Evolutionary conservation across 2,113 vertebrate species (phyloP).

Genomic region (Thunnus maccoyii): DNA sequence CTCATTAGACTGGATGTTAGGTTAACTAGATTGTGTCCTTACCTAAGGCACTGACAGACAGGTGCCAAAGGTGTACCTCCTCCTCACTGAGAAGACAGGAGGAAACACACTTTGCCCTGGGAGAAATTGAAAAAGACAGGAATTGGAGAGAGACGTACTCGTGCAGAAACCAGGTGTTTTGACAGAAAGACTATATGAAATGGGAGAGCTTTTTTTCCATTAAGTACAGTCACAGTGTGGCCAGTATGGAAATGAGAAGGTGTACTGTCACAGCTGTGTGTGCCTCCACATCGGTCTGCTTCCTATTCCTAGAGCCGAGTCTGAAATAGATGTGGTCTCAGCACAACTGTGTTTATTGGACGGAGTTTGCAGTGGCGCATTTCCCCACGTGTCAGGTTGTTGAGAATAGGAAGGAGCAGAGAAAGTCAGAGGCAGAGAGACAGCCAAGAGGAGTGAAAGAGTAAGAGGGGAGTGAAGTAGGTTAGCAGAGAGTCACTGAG

Average conservation of each 20-base stretch:
- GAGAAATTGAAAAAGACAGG: background rate
- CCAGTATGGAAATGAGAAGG: conserved; percentile 61
- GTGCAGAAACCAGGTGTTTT: conserved; percentile 55
- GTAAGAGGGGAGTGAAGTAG: conserved; percentile 30
- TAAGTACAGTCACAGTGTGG: conserved; percentile 43
- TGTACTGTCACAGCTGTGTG: conserved; percentile 70
- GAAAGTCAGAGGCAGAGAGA: conserved; percentile 33
- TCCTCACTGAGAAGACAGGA: conserved; percentile 4
- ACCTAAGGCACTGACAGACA: conserved; percentile 42
- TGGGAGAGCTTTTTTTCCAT: conserved; percentile 57
- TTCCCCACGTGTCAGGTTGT: conserved; percentile 71
- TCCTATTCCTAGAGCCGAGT: conserved; percentile 68
- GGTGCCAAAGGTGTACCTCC: conserved; percentile 28
- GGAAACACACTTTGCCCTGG: conserved; percentile 26
- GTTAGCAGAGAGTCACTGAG: conserved; percentile 44
- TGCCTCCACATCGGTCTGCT: conserved; percentile 57
- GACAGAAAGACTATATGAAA: conserved; percentile 36
- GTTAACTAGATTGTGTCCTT: conserved; percentile 39
- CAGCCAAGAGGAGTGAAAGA: conserved; percentile 37
- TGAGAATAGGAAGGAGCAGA: conserved; percentile 59
- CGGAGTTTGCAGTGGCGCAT: conserved; percentile 51
- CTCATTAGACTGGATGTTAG: conserved; percentile 51
- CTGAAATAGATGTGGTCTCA: conserved; percentile 74
- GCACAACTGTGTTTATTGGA: conserved; percentile 73
- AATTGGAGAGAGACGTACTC: conserved; percentile 19